Evolutionary conservation across 2,113 vertebrate species (phyloP).

Genomic region (Tenrec ecaudatus): DNA sequence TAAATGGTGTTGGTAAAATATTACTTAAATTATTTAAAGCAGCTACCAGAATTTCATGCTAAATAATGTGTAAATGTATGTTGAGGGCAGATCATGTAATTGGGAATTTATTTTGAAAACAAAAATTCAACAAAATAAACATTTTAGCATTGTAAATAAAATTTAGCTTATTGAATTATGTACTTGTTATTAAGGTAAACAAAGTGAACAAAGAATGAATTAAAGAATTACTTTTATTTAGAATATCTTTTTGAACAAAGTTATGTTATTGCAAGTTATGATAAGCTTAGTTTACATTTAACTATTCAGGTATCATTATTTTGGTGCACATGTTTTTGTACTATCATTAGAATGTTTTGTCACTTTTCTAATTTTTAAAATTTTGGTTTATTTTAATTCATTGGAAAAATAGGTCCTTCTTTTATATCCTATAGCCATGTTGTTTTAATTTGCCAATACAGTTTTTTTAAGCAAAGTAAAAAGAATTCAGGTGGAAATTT

Average conservation of each 20-base stretch:
- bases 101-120: constrained; percentile 31
- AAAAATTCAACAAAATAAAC: constrained; percentile 27
- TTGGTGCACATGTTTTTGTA: neutral
- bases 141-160: constrained; percentile 26
- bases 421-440: neutral
- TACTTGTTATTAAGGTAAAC: constrained; percentile 29
- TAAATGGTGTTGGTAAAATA: constrained; percentile 40
- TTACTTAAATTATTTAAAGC: constrained; percentile 24
- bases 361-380: neutral
- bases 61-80: constrained; percentile 6
- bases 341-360: constrained; percentile 24
- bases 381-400: constrained; percentile 7
- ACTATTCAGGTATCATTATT: constrained; percentile 1
- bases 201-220: neutral
- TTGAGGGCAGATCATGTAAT: neutral
- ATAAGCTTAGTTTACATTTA: neutral
- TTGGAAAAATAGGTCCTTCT: constrained; percentile 18
- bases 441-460: constrained; percentile 7
- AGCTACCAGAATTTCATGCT: constrained; percentile 28
- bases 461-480: constrained; percentile 21
- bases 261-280: neutral
- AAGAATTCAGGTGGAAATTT: neutral
- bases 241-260: constrained; percentile 42
- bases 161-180: neutral
- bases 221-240: neutral